These are phyloP conservation scores for Sphaeramia orbicularis DNA, from an alignment of 2,797 vertebrate species.

Conservation along the genomic window DNA sequence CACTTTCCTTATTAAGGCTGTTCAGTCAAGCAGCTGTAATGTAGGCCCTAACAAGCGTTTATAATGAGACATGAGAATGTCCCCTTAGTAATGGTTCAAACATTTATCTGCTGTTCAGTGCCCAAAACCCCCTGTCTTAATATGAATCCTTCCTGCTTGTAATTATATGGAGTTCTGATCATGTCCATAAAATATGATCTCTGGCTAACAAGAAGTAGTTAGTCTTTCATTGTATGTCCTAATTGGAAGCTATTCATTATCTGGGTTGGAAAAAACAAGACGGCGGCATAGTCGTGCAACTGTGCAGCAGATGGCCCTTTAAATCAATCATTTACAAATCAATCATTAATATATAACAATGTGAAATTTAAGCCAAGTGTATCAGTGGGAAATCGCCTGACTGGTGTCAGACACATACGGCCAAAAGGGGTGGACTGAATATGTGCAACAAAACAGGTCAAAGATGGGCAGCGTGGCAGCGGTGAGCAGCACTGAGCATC, in stretches of 20 bases:
- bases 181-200: conserved; percentile 25
- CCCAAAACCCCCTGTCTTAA: conserved; percentile 53
- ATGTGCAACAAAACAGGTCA: conserved; percentile 59
- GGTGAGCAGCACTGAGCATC: conserved; percentile 13
- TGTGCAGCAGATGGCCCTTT: conserved; percentile 73
- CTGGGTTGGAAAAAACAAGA: conserved; percentile 46
- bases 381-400: conserved; percentile 50
- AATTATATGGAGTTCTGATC: conserved; percentile 49
- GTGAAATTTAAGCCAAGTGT: conserved; percentile 52
- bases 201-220: conserved; percentile 42
- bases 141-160: conserved; percentile 34
- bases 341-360: conserved; percentile 70
- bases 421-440: conserved; percentile 36
- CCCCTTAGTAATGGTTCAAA: conserved; percentile 72
- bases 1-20: conserved; percentile 79
- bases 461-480: too few species aligned
- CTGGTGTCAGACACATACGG: conserved; percentile 60
- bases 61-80: conserved; percentile 76
- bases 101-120: conserved; percentile 65
- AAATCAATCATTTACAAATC: conserved; percentile 80
- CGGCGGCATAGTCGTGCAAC: conserved; percentile 21
- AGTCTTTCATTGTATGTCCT: conserved; percentile 46
- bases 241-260: conserved; percentile 63
- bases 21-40: conserved; percentile 72
- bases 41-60: conserved; percentile 65